Conservation (phyloP, 2,113 vertebrate genomes). For the Synodontis membranacea region DNA sequence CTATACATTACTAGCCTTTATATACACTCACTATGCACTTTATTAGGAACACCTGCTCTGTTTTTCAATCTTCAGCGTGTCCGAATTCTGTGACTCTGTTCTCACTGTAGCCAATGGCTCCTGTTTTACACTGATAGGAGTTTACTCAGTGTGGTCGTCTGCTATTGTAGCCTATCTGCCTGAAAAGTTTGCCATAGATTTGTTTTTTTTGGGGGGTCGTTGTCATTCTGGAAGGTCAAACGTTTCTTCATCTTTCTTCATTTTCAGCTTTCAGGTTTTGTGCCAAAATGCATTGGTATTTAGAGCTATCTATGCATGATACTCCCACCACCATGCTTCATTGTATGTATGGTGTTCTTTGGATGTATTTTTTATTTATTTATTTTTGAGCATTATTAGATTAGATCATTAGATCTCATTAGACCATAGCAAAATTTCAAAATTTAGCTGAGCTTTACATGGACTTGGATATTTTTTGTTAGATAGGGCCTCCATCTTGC, state of each 20-base stretch:
- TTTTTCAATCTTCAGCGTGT: neutral
- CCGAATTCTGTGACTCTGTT: neutral
- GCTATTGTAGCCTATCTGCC: neutral
- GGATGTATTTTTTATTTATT: too few species aligned
- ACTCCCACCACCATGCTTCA: neutral
- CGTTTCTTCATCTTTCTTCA: neutral
- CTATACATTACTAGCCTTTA: neutral
- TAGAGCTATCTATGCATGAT: neutral
- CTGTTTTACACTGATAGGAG: neutral
- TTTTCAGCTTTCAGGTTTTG: neutral
- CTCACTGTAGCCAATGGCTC: neutral
- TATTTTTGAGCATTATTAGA: too few species aligned
- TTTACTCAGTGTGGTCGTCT: neutral
- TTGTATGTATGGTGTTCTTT: neutral
- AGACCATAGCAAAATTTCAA: neutral
- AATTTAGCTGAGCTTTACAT: neutral
- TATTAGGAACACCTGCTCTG: neutral
- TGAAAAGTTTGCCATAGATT: neutral
- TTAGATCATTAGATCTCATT: neutral
- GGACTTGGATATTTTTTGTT: neutral
- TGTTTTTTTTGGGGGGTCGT: neutral
- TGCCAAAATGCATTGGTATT: too few species aligned
- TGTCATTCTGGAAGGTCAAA: neutral
- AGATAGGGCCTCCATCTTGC: neutral
- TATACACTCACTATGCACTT: neutral